Evolutionary conservation across 2,888 invertebrate species (phyloP), one percentile per base, ranked within the genome.

Genomic region (Drosophila macrospina): DNA sequence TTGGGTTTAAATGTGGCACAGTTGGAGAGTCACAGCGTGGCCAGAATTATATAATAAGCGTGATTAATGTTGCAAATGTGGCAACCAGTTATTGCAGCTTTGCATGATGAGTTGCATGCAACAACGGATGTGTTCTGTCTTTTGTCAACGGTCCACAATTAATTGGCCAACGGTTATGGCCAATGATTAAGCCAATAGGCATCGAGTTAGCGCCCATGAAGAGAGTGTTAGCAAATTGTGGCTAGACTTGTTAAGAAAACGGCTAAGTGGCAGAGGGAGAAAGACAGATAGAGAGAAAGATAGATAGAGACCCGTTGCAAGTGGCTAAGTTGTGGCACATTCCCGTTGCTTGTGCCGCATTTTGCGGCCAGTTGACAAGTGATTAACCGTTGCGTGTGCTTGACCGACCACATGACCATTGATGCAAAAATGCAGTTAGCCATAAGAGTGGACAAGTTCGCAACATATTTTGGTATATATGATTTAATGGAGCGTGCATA

Each of bases 401-500:
- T 30, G 36, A 36, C 37, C 32, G 42, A 36, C 65, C 74, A 73
- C 77, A 76, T 86, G 72, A 61, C 83, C 88, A 80, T 77, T 88
- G 86, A 87, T 88, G 88, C 86, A 83, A 82, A 87, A 82, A 77
- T 87, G 80, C 88, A 82, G 83, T 83, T 83, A 83, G 80, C 48
- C 68, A 55, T 66, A 76, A 52, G 55, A 42, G 60, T 32, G 42
- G 56, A 16, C 36, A 42, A 15, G 20, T 20, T 20, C 2, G 20
- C 20, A 1, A 20, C 3, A 20, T 44, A 74, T 70, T 78, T 85
- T 78, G 72, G n/a, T n/a, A 30, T 57, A 1, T 24, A 70, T 82
- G 83, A 87, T 71, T 85, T 74, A 82, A 86, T 82, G 88, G 83
- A 85, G 77, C 80, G 83, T 44, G 36, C 55, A 86, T 65, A 65